Evolutionary conservation across 2,888 invertebrate species (phyloP), one percentile per base, ranked within the genome.

Genomic region (Allygus modestus): DNA sequence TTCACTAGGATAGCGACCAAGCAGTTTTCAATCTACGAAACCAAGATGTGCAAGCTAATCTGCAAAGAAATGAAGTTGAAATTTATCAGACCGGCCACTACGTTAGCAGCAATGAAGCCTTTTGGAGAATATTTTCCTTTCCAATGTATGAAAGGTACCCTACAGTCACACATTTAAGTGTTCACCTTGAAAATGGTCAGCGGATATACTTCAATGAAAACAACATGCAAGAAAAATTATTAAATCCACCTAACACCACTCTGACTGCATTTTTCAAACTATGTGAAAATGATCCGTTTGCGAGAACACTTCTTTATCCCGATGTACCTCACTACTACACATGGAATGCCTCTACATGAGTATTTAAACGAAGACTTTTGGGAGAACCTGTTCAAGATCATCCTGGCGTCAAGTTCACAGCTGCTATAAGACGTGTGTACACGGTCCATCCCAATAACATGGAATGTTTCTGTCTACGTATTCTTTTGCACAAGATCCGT

Each of bases 1-100:
- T 89, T 12, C 86, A 87, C 77, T 88, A 88, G 81, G 87, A 87
- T 43, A 84, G 81, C 65, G 86, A 86, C 23, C 85, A 81, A 33
- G 85, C 85, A 20, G 77, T 37, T 26, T 85, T 85, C 31, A 23
- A 31, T 5, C 11, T 86, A 20, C 81, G 73, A 20, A 82, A 85
- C 61, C 31, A 81, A 46, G 12, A 46, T 46, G 46, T 46, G 17
- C 41, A 41, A 41, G 41, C 41, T 41, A 41, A 86, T 41, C 5
- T 41, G 41, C 20, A 83, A 54, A 20, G 86, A 88, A 81, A 87
- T 88, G 84, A 82, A 87, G 9, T 43, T 46, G 23, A 51, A 79
- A n/a, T 89, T 86, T n/a, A n/a, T 84, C 85, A 87, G 69, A 81
- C 41, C 41, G 87, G 87, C 12, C 43, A 88, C 23, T 89, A 85